A percentile compares a stretch with the other conserved stretches of the same genome.
Evolutionary conservation across 2,113 vertebrate species (phyloP).

Genomic region (Python bivittatus): DNA sequence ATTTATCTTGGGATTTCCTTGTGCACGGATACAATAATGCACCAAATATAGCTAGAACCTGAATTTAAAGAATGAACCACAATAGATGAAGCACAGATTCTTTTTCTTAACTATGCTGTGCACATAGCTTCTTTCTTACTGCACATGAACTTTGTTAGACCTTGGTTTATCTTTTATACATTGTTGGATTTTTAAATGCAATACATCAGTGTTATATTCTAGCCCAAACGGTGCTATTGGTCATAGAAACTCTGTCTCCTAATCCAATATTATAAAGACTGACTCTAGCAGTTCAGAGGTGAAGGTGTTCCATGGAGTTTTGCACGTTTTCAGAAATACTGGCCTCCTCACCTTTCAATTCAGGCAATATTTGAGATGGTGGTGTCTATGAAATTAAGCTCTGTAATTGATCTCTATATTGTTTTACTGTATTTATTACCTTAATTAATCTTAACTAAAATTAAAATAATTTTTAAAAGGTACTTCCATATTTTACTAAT

Average conservation of each 20-base stretch:
- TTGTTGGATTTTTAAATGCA: background rate
- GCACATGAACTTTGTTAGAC: background rate
- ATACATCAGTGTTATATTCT: background rate
- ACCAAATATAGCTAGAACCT: background rate
- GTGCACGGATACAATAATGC: slow-evolving; percentile 11
- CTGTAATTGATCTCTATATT: background rate
- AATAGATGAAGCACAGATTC: accelerated
- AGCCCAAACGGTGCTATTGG: background rate
- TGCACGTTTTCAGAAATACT: background rate
- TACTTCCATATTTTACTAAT: background rate
- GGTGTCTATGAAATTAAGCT: background rate
- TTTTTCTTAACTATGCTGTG: background rate
- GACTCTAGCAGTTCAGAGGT: background rate
- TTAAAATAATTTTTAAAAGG: background rate
- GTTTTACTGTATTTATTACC: background rate
- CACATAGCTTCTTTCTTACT: background rate
- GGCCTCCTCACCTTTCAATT: background rate
- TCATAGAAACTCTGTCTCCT: background rate
- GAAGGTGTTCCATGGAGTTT: background rate
- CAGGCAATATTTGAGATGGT: too few relatives aligned
- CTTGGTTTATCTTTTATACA: background rate
- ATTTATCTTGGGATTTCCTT: slow-evolving; percentile 6
- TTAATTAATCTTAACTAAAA: background rate
- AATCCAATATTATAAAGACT: background rate
- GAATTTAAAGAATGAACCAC: background rate